Evolutionary conservation across 2,888 invertebrate species (phyloP), one percentile per base, ranked within the genome.

Genomic region (Hemithea aestivaria): DNA sequence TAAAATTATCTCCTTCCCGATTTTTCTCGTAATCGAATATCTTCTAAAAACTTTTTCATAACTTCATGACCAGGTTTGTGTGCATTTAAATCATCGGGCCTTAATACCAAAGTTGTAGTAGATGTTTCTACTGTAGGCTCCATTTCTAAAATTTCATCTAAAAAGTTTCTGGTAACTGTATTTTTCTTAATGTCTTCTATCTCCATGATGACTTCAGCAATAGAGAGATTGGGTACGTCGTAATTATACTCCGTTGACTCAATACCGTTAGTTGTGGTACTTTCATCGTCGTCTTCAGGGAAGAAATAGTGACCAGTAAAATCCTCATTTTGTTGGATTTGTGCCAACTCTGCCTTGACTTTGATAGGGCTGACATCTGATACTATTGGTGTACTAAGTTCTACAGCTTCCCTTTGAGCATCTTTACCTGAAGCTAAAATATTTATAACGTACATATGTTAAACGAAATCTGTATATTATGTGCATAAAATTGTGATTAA

Each of bases 231-330:
- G 6, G 72, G 48, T 11, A 50, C 52, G 40, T 84, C 82, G 25
- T 82, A 77, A 51, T 82, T 78, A 6, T 55, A 37, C 37, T 83
- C 80, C 27, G 70, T 72, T 2, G 58, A 37, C 38, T 83, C 80
- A 27, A 70, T 72, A 1, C 57, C 57, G 53, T 74, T 75, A 16
- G 46, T 57, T 10, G 42, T 62, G 21, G 35, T 47, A 27, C 68
- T 66, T 20, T 70, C 73, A 21, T 56, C 63, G n/a, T 60, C 53
- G 28, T 82, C 82, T 65, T 84, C 84, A 30, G 85, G 85, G 40
- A 85, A 84, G 55, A 87, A 87, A 37, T 77, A 84, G 56, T 85
- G 83, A 1, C 85, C 85, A 16, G 81, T 77, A 39, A 79, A 79
- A 30, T 83, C 77, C 12, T 57, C 48, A 51, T 82, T 83, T 32